A percentile compares a stretch with the other conserved stretches of the same genome.
phyloP scores from a whole-genome alignment of 2,113 vertebrate species.

The Sylvia atricapilla region DNA sequence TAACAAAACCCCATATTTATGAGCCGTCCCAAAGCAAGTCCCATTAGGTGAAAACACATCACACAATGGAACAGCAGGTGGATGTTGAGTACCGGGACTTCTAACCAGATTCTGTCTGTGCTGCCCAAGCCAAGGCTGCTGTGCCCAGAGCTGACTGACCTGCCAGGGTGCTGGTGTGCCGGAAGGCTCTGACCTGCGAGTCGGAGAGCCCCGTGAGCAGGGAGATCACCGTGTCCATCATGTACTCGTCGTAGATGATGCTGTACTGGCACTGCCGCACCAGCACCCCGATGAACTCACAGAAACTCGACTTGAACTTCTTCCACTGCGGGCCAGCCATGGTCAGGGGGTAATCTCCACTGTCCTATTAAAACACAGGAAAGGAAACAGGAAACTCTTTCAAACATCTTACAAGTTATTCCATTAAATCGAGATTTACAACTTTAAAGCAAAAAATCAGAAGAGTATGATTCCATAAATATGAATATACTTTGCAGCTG shows the following conservation, averaged over 20 bases:
- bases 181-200: constrained; percentile 97
- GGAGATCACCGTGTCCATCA: constrained; percentile 99
- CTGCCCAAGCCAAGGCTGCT: too few species aligned
- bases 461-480: background rate
- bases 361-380: constrained; percentile 81
- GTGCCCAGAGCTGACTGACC: constrained; percentile 72
- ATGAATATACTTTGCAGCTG: background rate
- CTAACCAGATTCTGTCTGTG: background rate
- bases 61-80: background rate
- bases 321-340: constrained; percentile 99
- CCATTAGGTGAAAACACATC: background rate
- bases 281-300: constrained; percentile 96
- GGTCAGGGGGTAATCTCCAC: constrained; percentile 96
- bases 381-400: background rate
- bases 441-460: background rate
- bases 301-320: constrained; percentile 98
- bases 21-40: background rate
- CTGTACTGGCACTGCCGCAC: constrained; percentile 99
- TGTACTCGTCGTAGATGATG: constrained; percentile 99
- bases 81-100: fast-evolving
- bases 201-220: constrained; percentile 97
- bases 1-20: too few species aligned
- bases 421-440: background rate
- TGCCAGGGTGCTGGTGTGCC: constrained; percentile 98
- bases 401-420: background rate